Percentiles rank a stretch among this genome's conserved stretches.
These are phyloP conservation scores for Gambusia yucatana DNA, from an alignment of 2,797 vertebrate species.

Conservation along the genomic window DNA sequence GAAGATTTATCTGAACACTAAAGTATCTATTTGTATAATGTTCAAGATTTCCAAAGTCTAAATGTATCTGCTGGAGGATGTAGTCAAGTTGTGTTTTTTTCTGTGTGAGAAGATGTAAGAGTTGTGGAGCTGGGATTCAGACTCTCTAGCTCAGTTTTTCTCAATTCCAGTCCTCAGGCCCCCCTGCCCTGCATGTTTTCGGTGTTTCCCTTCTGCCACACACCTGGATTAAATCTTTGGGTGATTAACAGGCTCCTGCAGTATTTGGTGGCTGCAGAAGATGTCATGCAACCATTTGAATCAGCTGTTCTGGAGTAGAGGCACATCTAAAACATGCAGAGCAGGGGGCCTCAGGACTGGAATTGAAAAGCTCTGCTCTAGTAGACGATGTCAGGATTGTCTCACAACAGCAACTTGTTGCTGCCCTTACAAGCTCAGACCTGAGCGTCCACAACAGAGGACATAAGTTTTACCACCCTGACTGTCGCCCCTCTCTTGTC, in stretches of 20 bases:
- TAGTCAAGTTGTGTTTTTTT: constrained; percentile 3
- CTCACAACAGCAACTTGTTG: constrained; percentile 33
- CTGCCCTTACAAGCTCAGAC: constrained; percentile 54
- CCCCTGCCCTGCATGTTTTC: too few relatives aligned
- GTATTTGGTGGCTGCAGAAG: too few relatives aligned
- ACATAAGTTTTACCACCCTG: constrained; percentile 57
- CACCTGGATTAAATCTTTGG: too few relatives aligned
- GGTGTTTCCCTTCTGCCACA: too few relatives aligned
- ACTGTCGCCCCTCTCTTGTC: constrained; percentile 53
- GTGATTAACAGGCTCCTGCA: too few relatives aligned
- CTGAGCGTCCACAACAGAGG: constrained; percentile 43
- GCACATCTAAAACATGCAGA: too few relatives aligned
- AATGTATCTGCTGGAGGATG: background rate
- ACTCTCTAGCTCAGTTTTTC: background rate
- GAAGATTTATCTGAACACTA: background rate
- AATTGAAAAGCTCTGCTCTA: background rate
- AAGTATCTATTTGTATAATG: background rate
- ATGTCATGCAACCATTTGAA: too few relatives aligned
- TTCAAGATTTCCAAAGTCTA: constrained; percentile 4
- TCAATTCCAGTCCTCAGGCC: too few relatives aligned
- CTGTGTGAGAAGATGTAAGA: constrained; percentile 16
- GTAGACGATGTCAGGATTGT: constrained; percentile 37
- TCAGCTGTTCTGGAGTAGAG: too few relatives aligned
- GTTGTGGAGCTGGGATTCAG: constrained; percentile 47
- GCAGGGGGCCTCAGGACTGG: too few relatives aligned